Evolutionary conservation across 2,797 vertebrate genomes (phyloP).

Genomic region (Enteromius unitaeniatus): DNA sequence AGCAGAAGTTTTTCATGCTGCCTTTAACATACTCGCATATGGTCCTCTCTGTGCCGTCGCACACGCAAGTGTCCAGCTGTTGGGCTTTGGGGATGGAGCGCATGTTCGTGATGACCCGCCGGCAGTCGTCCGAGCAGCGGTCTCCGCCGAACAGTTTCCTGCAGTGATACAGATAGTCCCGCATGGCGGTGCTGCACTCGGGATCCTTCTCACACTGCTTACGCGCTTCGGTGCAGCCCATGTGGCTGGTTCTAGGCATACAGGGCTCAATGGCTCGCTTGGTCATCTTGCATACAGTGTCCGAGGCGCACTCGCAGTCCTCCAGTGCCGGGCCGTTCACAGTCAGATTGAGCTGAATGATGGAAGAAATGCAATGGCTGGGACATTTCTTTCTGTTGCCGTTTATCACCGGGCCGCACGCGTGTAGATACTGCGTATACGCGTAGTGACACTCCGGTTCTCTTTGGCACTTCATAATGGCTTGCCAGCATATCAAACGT

Average conservation of each 20-base stretch:
- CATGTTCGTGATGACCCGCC: constrained; percentile 89
- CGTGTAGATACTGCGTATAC: constrained; percentile 88
- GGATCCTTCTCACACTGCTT: constrained; percentile 87
- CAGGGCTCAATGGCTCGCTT: constrained; percentile 95
- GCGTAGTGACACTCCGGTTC: constrained; percentile 91
- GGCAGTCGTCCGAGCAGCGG: constrained; percentile 88
- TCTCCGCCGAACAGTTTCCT: constrained; percentile 92
- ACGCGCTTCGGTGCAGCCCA: constrained; percentile 93
- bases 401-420: constrained; percentile 84
- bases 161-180: constrained; percentile 88
- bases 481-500: constrained; percentile 92
- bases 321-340: constrained; percentile 89
- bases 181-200: constrained; percentile 85
- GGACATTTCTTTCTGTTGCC: constrained; percentile 82
- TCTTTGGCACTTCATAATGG: constrained; percentile 89
- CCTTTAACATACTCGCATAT: constrained; percentile 94
- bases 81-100: constrained; percentile 90
- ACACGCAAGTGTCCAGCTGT: constrained; percentile 91
- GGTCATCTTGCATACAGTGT: constrained; percentile 81
- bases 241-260: constrained; percentile 86
- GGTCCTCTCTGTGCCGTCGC: constrained; percentile 90
- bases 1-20: constrained; percentile 92
- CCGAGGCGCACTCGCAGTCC: constrained; percentile 90
- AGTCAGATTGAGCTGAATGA: constrained; percentile 93
- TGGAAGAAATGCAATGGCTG: constrained; percentile 94